Percentiles rank a stretch among this genome's conserved stretches.
phyloP scores from a whole-genome alignment of 2,888 invertebrate species.

The Athripsodes cinereus region DNA sequence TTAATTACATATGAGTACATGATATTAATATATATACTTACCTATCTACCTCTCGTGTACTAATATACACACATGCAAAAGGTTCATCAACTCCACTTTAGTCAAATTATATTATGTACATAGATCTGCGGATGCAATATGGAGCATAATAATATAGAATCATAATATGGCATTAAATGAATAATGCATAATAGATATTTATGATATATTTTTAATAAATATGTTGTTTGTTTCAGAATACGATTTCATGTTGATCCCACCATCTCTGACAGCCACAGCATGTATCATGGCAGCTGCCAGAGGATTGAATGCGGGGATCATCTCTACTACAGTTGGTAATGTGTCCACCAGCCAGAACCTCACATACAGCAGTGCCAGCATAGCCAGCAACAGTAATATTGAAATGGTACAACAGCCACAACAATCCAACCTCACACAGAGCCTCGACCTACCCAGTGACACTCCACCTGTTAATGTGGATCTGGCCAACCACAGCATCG shows the following conservation, averaged over 20 bases:
- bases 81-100: too few relatives aligned
- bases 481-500: background rate
- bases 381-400: background rate
- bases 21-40: too few relatives aligned
- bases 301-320: conserved; percentile 47
- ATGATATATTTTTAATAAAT: too few relatives aligned
- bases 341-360: background rate
- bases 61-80: too few relatives aligned
- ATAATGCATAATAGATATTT: too few relatives aligned
- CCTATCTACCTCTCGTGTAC: too few relatives aligned
- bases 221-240: conserved; percentile 52
- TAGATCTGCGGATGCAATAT: too few relatives aligned
- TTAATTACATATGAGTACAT: too few relatives aligned
- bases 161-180: too few relatives aligned
- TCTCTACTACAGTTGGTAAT: background rate
- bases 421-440: background rate
- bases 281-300: conserved; percentile 64
- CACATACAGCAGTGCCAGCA: background rate
- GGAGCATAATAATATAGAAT: too few relatives aligned
- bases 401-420: background rate
- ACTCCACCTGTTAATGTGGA: background rate
- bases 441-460: background rate
- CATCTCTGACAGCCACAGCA: conserved; percentile 65
- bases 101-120: too few relatives aligned
- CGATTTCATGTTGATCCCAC: conserved; percentile 63